A percentile compares a stretch with the other conserved stretches of the same genome.
phyloP scores from a whole-genome alignment of 2,113 vertebrate species.

The Neomonachus schauinslandi region DNA sequence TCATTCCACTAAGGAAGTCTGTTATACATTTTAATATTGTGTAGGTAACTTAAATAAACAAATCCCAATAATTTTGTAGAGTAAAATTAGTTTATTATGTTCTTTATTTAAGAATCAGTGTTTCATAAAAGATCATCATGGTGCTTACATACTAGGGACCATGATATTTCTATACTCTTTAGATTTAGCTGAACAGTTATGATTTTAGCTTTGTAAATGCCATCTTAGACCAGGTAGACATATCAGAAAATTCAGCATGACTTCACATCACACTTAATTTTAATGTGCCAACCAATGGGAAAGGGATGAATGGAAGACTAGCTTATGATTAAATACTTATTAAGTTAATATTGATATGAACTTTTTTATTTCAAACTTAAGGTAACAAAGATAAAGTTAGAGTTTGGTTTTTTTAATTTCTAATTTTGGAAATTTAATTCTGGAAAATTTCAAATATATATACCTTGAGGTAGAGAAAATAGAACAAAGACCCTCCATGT shows the following conservation, averaged over 20 bases:
- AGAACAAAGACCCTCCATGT: background rate
- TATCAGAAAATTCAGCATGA: conserved; percentile 8
- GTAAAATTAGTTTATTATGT: conserved; percentile 22
- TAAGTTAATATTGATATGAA: conserved; percentile 17
- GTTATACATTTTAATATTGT: conserved; percentile 42
- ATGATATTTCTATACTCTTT: background rate
- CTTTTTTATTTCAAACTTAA: conserved; percentile 52
- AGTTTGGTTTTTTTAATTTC: background rate
- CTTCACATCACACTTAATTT: conserved; percentile 32
- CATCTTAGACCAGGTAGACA: background rate
- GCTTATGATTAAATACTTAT: conserved; percentile 12
- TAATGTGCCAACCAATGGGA: conserved; percentile 12
- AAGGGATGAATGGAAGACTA: conserved; percentile 42
- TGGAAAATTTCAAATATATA: conserved; percentile 10
- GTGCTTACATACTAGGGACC: background rate
- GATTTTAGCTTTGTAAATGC: conserved; percentile 53
- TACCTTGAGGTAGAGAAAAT: background rate
- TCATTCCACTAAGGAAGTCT: background rate
- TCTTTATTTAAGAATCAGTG: background rate
- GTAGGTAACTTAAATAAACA: conserved; percentile 37
- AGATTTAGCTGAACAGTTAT: background rate
- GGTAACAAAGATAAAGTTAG: conserved; percentile 38
- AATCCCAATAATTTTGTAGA: background rate
- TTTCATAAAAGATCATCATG: conserved; percentile 19
- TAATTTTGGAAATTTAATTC: conserved; percentile 8